Percentiles rank a stretch among this genome's conserved stretches.
Evolutionary conservation across 2,113 vertebrate species (phyloP).

Genomic region (Platichthys stellatus): DNA sequence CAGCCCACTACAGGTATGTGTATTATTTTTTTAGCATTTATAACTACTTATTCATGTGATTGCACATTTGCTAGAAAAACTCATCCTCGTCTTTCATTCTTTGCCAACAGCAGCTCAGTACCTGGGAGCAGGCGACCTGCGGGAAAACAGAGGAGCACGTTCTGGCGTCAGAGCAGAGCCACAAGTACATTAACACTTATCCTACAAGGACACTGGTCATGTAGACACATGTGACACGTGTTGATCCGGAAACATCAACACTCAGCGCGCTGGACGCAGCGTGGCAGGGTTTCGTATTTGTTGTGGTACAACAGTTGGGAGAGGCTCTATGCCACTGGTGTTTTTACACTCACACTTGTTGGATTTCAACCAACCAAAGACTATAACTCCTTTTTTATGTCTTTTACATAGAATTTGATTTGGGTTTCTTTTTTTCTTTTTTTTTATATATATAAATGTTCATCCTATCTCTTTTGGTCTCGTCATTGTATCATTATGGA

Average conservation of each 20-base stretch:
- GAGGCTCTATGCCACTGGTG: conserved; percentile 78
- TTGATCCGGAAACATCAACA: conserved; percentile 79
- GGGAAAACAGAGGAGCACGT: conserved; percentile 92
- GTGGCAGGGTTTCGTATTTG: conserved; percentile 86
- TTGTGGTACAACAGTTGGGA: conserved; percentile 98
- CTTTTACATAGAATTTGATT: conserved; percentile 55
- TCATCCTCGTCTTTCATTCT: neutral
- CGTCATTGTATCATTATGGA: conserved; percentile 70
- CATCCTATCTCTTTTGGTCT: conserved; percentile 48
- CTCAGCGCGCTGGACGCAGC: conserved; percentile 83
- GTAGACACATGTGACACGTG: conserved; percentile 76
- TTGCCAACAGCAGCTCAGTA: conserved; percentile 80
- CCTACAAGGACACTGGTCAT: conserved; percentile 94
- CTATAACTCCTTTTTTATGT: conserved; percentile 40
- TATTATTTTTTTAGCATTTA: neutral
- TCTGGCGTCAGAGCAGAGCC: conserved; percentile 86
- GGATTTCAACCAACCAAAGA: conserved; percentile 93
- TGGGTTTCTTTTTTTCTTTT: conserved; percentile 34
- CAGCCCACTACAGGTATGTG: conserved; percentile 91
- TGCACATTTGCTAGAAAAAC: neutral
- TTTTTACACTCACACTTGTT: conserved; percentile 87
- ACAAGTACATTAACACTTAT: conserved; percentile 91
- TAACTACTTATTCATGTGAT: neutral
- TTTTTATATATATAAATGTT: conserved; percentile 22
- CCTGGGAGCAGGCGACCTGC: conserved; percentile 91